phyloP scores from a whole-genome alignment of 2,113 vertebrate species.

The Corvus moneduloides region DNA sequence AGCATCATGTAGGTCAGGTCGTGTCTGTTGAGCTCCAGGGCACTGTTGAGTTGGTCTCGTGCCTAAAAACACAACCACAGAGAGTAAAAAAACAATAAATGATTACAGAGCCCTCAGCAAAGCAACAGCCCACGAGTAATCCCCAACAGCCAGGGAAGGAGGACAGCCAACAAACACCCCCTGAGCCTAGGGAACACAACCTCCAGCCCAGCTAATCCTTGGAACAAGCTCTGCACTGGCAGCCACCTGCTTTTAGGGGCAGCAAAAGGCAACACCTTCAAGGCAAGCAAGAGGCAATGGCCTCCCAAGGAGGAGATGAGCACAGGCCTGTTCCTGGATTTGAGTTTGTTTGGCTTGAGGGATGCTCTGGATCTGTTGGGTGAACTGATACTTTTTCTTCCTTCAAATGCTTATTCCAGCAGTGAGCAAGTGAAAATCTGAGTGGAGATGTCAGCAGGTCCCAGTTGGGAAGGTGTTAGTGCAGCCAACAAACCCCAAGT shows the following conservation, averaged over 20 bases:
- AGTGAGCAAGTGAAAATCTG: neutral
- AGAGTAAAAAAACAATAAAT: neutral
- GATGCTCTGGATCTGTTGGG: neutral
- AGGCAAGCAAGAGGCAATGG: neutral
- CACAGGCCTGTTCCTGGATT: neutral
- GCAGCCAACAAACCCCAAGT: neutral
- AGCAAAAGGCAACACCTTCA: neutral
- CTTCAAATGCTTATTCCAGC: neutral
- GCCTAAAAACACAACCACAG: constrained; percentile 80
- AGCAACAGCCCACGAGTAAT: neutral
- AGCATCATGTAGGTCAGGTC: constrained; percentile 90
- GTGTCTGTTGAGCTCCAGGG: constrained; percentile 88
- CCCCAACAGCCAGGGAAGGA: neutral
- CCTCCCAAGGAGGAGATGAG: neutral
- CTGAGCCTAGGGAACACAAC: neutral
- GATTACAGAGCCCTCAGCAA: neutral
- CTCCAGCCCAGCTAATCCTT: neutral
- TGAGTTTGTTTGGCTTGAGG: neutral
- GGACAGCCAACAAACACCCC: neutral
- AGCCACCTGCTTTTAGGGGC: neutral
- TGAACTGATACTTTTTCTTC: neutral
- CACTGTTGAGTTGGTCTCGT: constrained; percentile 86
- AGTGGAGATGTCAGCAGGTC: neutral
- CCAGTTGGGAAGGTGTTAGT: neutral
- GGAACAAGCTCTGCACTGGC: neutral